Conservation (phyloP, 1,140 invertebrate species). For the Pseudomyrmex dendroicus region DNA sequence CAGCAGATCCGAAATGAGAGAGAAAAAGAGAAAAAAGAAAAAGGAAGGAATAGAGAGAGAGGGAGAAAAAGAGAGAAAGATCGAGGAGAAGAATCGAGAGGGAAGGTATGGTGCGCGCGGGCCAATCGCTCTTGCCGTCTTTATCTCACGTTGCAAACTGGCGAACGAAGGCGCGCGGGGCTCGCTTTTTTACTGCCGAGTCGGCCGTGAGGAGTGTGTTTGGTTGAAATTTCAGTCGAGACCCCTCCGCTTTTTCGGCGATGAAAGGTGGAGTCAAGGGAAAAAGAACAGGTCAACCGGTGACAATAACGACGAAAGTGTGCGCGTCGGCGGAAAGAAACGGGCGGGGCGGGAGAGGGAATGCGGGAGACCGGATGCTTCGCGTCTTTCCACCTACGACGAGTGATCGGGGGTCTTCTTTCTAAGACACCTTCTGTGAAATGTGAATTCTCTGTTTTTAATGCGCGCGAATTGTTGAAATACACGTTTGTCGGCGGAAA, state of each 20-base stretch:
- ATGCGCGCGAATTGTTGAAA: background rate
- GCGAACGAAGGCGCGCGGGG: constrained; percentile 58
- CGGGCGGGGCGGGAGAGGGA: constrained; percentile 12
- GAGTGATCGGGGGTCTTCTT: constrained; percentile 28
- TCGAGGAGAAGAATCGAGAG: constrained; percentile 62
- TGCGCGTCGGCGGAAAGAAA: constrained; percentile 19
- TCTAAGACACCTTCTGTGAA: constrained; percentile 29
- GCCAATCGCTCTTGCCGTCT: constrained; percentile 74
- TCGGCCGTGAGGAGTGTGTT: constrained; percentile 67
- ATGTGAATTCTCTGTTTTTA: constrained; percentile 26
- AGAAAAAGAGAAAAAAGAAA: constrained; percentile 3
- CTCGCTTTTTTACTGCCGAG: constrained; percentile 73
- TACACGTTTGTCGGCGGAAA: background rate
- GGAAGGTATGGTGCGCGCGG: constrained; percentile 42
- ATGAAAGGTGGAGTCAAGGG: constrained; percentile 53
- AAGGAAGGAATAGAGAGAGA: background rate
- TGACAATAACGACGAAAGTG: constrained; percentile 66
- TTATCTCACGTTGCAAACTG: constrained; percentile 74
- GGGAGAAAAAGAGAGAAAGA: constrained; percentile 27
- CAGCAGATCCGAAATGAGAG: constrained; percentile 16
- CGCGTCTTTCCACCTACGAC: constrained; percentile 52
- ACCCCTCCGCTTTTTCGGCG: constrained; percentile 44
- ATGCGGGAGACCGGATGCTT: constrained; percentile 34
- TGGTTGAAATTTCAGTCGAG: constrained; percentile 81
- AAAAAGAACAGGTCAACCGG: constrained; percentile 63